Evolutionary conservation across 2,113 vertebrate genomes (phyloP), one percentile per base, ranked within the genome.

Genomic region (Embiotoca jacksoni): DNA sequence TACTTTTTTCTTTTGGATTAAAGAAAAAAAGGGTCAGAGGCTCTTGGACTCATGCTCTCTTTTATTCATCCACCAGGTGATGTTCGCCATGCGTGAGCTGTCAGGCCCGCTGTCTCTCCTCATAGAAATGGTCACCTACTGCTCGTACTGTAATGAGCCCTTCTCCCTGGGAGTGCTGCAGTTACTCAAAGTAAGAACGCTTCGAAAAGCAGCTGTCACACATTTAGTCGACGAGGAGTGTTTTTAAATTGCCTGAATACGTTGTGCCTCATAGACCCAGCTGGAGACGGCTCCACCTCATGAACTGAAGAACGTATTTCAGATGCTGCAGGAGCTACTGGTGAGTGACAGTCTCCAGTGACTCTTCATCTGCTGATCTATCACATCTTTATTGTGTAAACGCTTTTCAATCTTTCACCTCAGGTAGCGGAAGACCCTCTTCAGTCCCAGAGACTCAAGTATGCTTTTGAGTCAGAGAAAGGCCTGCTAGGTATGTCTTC

Each of bases 391-490:
- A 23, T 5, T 44, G 0, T 11, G 0, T 14, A 1, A 33, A 52
- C 8, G 5, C 30, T 10, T 0, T 46, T 13, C 0, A 11, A 44
- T 77, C 6, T 52, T 68, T 60, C 5, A 1, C 47, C 7, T 46
- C 85, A 99, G 98, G 96, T 99, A 54, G 95, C 97, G 86, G 97
- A 99, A 89, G 98, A 99, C 63, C 95, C 97, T 37, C 94, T 99
- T 64, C 98, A 99, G 83, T 90, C 96, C 61, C 96, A 98, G 66
- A 96, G 98, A 88, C 93, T 99, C 70, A 99, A 98, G 88, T 98
- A 97, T 90, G 97, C 97, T 7, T 99, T 99, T 92, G 98, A 99
- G 92, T 97, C 97, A 14, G 98, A 99, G 82, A 99, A 97, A 91
- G 98, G 98, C 64, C 94, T 99, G 83, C 90, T 99, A 88, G 97